phyloP scores from a whole-genome alignment of 2,113 vertebrate species.

The Gyps fulvus region DNA sequence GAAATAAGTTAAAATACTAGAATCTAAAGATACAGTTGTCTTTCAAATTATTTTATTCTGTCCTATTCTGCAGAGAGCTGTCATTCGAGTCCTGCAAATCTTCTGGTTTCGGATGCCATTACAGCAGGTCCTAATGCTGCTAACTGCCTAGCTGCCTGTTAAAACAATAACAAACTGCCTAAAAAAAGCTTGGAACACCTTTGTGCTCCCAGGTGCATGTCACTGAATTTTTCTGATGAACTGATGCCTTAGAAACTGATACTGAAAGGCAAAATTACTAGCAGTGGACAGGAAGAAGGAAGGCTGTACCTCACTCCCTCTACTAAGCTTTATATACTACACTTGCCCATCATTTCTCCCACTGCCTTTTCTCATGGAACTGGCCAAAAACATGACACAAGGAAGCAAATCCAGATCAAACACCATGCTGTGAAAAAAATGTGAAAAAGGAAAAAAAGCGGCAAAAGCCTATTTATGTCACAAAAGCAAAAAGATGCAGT shows the following conservation, averaged over 20 bases:
- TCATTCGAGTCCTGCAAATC: neutral
- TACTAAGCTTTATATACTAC: neutral
- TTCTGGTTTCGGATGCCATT: neutral
- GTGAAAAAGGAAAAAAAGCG: neutral
- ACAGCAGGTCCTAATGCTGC: neutral
- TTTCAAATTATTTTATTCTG: neutral
- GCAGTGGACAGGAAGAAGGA: neutral
- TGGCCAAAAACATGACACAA: neutral
- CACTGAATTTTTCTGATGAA: neutral
- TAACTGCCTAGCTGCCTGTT: neutral
- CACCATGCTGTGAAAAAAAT: neutral
- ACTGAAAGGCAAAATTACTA: neutral
- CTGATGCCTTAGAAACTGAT: neutral
- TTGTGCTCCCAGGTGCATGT: neutral
- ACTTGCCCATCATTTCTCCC: neutral
- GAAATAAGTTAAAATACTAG: neutral
- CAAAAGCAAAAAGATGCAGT: neutral
- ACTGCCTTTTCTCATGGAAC: neutral
- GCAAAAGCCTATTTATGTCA: neutral
- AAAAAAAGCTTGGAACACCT: neutral
- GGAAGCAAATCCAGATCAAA: neutral
- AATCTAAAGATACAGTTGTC: neutral
- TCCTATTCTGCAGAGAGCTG: neutral
- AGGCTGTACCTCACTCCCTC: neutral
- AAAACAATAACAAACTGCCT: neutral